phyloP scores from a whole-genome alignment of 2,888 invertebrate genomes.

The Antheraea assamensis region DNA sequence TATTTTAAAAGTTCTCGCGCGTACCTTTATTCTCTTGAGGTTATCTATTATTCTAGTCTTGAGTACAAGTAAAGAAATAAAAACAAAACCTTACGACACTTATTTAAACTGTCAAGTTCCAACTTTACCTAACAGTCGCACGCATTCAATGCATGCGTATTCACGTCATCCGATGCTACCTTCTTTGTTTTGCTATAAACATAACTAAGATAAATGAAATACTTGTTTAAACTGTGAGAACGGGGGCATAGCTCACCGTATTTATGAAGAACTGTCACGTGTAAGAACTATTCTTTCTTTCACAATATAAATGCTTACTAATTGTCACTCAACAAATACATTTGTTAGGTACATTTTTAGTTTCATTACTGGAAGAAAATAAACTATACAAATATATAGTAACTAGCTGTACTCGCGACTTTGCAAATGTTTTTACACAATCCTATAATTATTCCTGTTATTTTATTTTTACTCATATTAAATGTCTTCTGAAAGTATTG shows the following conservation, averaged over 20 bases:
- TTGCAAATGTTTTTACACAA: too few relatives aligned
- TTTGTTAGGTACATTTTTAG: background rate
- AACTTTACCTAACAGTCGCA: background rate
- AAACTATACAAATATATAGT: background rate
- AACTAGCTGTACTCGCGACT: too few relatives aligned
- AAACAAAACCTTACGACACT: background rate
- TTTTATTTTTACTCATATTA: too few relatives aligned
- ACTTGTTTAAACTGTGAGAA: slow-evolving; percentile 3
- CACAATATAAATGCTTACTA: background rate
- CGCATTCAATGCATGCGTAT: slow-evolving; percentile 12
- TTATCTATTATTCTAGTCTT: slow-evolving; percentile 1
- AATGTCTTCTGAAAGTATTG: too few relatives aligned
- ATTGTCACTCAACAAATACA: background rate
- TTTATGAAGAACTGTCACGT: slow-evolving; percentile 2
- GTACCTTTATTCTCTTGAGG: background rate
- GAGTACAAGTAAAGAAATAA: background rate
- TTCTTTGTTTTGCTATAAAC: slow-evolving; percentile 12
- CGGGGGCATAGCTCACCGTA: background rate
- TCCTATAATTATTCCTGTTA: too few relatives aligned
- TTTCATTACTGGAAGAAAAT: background rate
- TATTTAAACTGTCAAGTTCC: background rate
- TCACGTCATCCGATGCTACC: slow-evolving; percentile 12
- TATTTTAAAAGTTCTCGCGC: background rate
- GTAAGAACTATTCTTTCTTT: background rate
- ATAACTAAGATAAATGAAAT: slow-evolving; percentile 11